Base-by-base conservation (phyloP, 2,888 invertebrate genomes). In the Marronus borbonicus region DNA sequence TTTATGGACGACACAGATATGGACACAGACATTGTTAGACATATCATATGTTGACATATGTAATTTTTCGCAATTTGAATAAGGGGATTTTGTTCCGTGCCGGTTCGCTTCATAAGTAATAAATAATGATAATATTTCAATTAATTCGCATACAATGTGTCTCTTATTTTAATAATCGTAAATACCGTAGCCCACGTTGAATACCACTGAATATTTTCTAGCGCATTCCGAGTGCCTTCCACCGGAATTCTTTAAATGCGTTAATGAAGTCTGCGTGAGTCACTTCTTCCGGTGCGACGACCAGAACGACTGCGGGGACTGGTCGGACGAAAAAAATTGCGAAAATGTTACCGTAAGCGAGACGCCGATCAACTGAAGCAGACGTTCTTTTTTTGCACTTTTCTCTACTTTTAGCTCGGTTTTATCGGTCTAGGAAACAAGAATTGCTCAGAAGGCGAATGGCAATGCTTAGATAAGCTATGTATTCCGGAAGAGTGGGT, bases 271-370 rank as follows among this genome's bases (percentile, higher is more conserved):
- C 65, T 89, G 89, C 80, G 85, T 89, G 31, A 83, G 85, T 66
- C 80, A 84, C 24, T 79, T 83, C 2, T 88, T 88, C 77, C 81
- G 86, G 3, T 89, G 89, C 80, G 88, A 89, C 84, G 84, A 81
- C 2, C 86, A 87, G 78, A 85, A 88, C 78, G 89, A 89, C 83
- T 89, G 89, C 81, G 86, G 85, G 2, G 89, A 89, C 84, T 86
- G 82, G 81, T 88, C 88, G 3, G 89, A 89, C 84, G 89, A 89
- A 83, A 77, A 81, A 20, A 82, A 88, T 76, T 89, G 89, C 80
- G 82, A 80, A 36, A 64, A 83, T 74, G 84, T 83, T 76, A 81
- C 83, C 81, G 83, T 84, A 80, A 78, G 44, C 1, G 14, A 36
- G 31, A 36, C 31, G 31, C 7, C 8, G 28, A 74, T 50, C 55